Evolutionary conservation across 2,113 vertebrate species (phyloP), one percentile per base, ranked within the genome.

Genomic region (Apteryx owenii): DNA sequence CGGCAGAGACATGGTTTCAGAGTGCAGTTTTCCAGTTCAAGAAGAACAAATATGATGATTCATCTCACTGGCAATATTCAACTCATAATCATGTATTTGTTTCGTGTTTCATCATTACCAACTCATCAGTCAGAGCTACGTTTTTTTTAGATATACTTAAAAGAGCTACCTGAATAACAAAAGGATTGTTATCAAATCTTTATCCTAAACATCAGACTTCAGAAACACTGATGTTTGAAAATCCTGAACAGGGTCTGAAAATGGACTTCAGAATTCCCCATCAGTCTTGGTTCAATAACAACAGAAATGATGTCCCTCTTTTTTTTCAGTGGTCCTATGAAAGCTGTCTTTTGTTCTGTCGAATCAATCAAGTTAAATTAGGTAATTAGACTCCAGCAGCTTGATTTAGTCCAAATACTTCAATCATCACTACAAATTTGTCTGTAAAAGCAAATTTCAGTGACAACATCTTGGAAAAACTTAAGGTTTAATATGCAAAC

Each of bases 331-430:
- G 58, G 56, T 61, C 69, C 81, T 79, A 87, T 29, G 48, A 85
- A 94, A 89, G 42, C 89, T 91, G 95, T 93, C 51, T 46, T 94
- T 89, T 73, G 64, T 82, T 95, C 62, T 95, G 65, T 89, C 85
- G 96, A 91, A 93, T 84, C 72, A 95, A 40, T 93, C 83, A 89
- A 70, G 73, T 93, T 90, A 95, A 96, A 94, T 75, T 84, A 88
- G 5, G 1, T 93, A 94, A 96, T 79, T 87, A 85, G 60, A 94
- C 36, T 93, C 58, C 70, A 90, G 62, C 72, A 90, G 56, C 62
- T 90, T 84, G 84, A 29, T 70, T 95, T 94, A 96, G 93, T 33
- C 68, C 94, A 84, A 83, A 80, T 73, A 85, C 91, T 44, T 18
- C 76, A 83, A 95, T 94, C 21, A 82, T 84, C 51, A 90, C 62